Conservation (phyloP, 1,140 invertebrate species). For the Thaumatotibia leucotreta region DNA sequence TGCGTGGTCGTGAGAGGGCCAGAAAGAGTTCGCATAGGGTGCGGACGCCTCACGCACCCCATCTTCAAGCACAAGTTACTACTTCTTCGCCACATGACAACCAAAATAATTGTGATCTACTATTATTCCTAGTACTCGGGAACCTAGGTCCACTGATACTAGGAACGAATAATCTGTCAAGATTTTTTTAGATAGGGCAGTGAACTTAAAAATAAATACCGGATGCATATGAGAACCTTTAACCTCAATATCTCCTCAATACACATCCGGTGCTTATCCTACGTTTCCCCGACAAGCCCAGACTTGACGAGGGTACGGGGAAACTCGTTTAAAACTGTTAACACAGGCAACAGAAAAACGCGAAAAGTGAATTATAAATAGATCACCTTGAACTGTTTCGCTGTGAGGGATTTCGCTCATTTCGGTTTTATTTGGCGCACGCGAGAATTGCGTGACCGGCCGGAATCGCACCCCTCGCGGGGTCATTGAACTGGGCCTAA, state of each 20-base stretch:
- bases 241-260: neutral
- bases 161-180: neutral
- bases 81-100: neutral
- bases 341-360: neutral
- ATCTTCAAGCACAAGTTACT: neutral
- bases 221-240: constrained; percentile 1
- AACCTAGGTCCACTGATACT: neutral
- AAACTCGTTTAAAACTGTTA: neutral
- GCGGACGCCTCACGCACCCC: neutral
- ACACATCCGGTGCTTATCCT: neutral
- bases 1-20: neutral
- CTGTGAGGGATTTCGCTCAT: neutral
- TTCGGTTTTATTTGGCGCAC: neutral
- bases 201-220: neutral
- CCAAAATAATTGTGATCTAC: neutral
- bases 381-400: neutral
- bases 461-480: neutral
- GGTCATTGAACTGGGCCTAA: neutral
- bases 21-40: neutral
- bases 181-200: neutral
- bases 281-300: neutral
- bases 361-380: constrained; percentile 3
- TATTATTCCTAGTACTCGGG: neutral
- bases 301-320: constrained; percentile 2
- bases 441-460: neutral